These are phyloP conservation scores for Alosa alosa DNA, from an alignment of 2,113 vertebrate species.

Conservation along the genomic window DNA sequence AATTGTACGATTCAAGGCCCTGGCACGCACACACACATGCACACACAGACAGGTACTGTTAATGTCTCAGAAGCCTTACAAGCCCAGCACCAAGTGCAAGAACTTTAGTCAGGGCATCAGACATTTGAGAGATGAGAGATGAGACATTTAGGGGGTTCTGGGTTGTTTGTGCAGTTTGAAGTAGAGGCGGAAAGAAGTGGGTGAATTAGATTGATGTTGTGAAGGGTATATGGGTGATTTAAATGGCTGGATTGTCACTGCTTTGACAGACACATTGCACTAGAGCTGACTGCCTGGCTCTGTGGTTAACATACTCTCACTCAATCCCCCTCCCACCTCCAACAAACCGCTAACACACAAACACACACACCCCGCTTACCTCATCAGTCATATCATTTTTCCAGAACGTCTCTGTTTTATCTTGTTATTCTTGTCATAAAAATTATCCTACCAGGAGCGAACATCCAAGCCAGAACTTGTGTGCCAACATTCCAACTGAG, in stretches of 20 bases:
- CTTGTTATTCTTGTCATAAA: slow-evolving; percentile 23
- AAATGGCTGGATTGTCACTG: slow-evolving; percentile 18
- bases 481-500: slow-evolving; percentile 19
- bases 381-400: slow-evolving; percentile 7
- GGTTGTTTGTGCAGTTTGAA: background rate
- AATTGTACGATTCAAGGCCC: background rate
- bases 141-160: too few species aligned
- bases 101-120: background rate
- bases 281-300: slow-evolving; percentile 20
- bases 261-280: slow-evolving; percentile 23
- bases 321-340: background rate
- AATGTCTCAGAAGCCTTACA: background rate
- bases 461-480: slow-evolving; percentile 9
- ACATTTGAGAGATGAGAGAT: slow-evolving; percentile 1
- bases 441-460: slow-evolving; percentile 17
- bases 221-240: background rate
- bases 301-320: slow-evolving; percentile 14
- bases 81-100: background rate
- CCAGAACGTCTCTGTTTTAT: slow-evolving; percentile 22
- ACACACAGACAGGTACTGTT: background rate
- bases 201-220: background rate
- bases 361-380: background rate
- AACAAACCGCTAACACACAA: background rate
- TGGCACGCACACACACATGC: background rate
- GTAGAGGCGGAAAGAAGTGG: background rate